Conservation (phyloP, 2,113 vertebrate species). For the Ceratotherium simum region DNA sequence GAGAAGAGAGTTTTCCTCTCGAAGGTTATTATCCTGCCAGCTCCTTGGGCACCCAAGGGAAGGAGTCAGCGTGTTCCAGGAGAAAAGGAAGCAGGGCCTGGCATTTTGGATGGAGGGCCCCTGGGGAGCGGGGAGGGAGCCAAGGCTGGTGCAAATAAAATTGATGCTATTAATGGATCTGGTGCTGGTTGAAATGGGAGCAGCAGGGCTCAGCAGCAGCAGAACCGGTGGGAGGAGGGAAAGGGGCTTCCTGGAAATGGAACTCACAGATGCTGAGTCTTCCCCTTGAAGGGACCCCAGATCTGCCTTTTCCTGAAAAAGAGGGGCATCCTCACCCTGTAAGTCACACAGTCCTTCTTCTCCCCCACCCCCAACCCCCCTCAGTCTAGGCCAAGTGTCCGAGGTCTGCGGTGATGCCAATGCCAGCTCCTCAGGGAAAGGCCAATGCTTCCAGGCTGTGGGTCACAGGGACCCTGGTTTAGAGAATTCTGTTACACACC, state of each 20-base stretch:
- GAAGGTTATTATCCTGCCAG: slow-evolving; percentile 83
- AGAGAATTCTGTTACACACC: not conserved
- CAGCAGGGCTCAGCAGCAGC: slow-evolving; percentile 50
- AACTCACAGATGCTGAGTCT: not conserved
- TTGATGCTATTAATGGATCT: slow-evolving; percentile 82
- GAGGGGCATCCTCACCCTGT: not conserved
- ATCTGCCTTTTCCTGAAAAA: not conserved
- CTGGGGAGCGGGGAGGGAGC: slow-evolving; percentile 72
- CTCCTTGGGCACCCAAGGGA: slow-evolving; percentile 77
- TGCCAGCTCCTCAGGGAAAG: not conserved
- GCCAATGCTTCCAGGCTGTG: not conserved
- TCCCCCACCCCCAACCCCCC: not conserved
- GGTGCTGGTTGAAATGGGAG: slow-evolving; percentile 74
- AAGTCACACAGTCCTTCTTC: not conserved
- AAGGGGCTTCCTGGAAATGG: slow-evolving; percentile 52
- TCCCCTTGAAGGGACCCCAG: not conserved
- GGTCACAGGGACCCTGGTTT: not conserved
- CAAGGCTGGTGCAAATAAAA: slow-evolving; percentile 76
- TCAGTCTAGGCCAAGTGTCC: not conserved
- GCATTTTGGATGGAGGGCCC: slow-evolving; percentile 76
- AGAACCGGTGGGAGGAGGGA: not conserved
- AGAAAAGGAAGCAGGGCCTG: slow-evolving; percentile 81
- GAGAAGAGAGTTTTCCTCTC: slow-evolving; percentile 81
- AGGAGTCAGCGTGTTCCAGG: slow-evolving; percentile 78
- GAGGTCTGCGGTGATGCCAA: not conserved